phyloP scores from a whole-genome alignment of 2,797 vertebrate genomes.

The Paedocypris micromegethes region DNA sequence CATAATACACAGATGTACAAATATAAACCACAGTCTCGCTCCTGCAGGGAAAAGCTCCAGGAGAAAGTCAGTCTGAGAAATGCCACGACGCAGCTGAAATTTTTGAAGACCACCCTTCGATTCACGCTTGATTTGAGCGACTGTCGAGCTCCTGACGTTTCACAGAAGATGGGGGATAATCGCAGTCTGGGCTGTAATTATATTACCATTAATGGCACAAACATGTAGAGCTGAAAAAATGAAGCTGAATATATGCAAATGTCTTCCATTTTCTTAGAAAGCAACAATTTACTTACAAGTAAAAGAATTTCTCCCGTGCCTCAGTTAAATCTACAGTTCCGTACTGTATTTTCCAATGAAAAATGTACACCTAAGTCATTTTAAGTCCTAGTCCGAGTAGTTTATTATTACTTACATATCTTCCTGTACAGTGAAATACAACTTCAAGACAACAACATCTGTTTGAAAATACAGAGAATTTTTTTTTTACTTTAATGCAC shows the following conservation, averaged over 20 bases:
- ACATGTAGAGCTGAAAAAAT: slow-evolving; percentile 21
- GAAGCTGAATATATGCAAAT: slow-evolving; percentile 46
- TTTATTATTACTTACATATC: slow-evolving; percentile 65
- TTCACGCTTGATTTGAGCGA: no score
- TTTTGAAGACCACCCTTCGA: neutral
- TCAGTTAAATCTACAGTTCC: slow-evolving; percentile 60
- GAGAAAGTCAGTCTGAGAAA: slow-evolving; percentile 29
- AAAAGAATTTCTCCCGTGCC: slow-evolving; percentile 45
- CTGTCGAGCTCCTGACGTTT: no score
- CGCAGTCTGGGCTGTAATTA: no score
- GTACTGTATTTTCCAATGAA: slow-evolving; percentile 75
- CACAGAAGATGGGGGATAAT: no score
- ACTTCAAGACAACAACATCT: slow-evolving; percentile 67
- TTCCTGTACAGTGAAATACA: slow-evolving; percentile 80
- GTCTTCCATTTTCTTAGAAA: slow-evolving; percentile 45
- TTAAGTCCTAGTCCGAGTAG: slow-evolving; percentile 79
- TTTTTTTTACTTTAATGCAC: slow-evolving; percentile 67
- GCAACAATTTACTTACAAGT: slow-evolving; percentile 35
- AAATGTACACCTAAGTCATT: slow-evolving; percentile 89
- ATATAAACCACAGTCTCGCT: slow-evolving; percentile 77
- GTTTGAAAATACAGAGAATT: slow-evolving; percentile 85
- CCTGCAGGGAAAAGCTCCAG: slow-evolving; percentile 45
- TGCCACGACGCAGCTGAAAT: neutral
- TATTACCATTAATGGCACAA: slow-evolving; percentile 10
- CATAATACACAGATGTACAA: slow-evolving; percentile 82